These are phyloP conservation scores for Limnephilus auricula DNA, from an alignment of 2,888 invertebrate species.

Conservation along the genomic window DNA sequence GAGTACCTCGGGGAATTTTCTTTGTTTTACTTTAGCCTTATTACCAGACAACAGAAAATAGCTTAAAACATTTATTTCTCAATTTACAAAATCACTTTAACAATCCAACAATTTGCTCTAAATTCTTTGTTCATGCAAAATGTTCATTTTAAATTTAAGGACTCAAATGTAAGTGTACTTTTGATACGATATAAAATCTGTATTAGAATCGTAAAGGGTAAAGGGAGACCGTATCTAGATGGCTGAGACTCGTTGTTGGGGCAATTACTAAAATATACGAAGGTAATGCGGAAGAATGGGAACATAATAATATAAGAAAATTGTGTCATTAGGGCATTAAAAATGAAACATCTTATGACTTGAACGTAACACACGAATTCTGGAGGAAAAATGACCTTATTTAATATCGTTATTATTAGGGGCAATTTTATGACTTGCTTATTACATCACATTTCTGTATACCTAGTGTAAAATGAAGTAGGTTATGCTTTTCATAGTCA, in stretches of 20 bases:
- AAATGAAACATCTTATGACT: background rate
- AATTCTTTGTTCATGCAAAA: background rate
- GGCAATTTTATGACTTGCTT: background rate
- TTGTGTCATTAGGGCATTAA: slow-evolving; percentile 4
- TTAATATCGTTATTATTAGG: background rate
- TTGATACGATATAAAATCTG: background rate
- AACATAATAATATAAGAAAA: background rate
- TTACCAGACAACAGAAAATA: background rate
- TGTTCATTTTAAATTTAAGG: background rate
- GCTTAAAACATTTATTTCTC: background rate
- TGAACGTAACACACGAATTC: background rate
- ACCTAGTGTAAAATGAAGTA: background rate
- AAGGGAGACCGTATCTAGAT: background rate
- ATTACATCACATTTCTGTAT: background rate
- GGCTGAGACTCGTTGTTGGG: background rate
- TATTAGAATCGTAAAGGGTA: slow-evolving; percentile 2
- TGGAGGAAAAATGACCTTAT: background rate
- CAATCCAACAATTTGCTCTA: background rate
- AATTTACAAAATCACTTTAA: background rate
- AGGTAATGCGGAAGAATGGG: background rate
- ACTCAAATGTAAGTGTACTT: background rate
- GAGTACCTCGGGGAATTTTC: background rate
- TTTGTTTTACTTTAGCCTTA: background rate
- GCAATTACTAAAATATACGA: background rate
- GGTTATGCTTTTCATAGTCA: background rate